Percentiles rank a stretch among this genome's conserved stretches.
Conservation (phyloP, 2,113 vertebrate genomes). For the Lucifuga dentata region DNA sequence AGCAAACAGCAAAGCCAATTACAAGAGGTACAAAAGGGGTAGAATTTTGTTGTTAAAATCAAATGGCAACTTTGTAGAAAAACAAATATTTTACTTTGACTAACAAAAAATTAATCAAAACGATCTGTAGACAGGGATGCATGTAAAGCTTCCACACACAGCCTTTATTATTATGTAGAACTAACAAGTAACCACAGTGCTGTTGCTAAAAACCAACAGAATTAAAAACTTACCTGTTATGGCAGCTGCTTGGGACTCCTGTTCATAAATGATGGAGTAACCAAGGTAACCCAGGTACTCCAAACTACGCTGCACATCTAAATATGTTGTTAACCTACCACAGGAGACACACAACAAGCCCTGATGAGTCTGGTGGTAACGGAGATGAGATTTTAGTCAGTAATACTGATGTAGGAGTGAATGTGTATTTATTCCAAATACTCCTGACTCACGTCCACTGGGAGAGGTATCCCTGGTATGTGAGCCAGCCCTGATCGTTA, state of each 20-base stretch:
- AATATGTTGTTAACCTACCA: constrained; percentile 93
- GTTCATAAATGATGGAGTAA: constrained; percentile 96
- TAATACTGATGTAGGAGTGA: too few species aligned
- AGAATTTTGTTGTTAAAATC: too few species aligned
- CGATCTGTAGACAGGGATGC: too few species aligned
- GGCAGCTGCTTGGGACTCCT: constrained; percentile 96
- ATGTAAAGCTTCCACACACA: too few species aligned
- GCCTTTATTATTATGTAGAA: too few species aligned
- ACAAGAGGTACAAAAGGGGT: too few species aligned
- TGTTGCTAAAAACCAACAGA: neutral
- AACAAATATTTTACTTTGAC: too few species aligned
- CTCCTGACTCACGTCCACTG: constrained; percentile 97
- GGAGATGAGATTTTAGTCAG: too few species aligned
- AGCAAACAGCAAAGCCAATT: too few species aligned
- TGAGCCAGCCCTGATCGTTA: constrained; percentile 97
- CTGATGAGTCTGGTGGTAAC: neutral
- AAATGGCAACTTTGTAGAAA: too few species aligned
- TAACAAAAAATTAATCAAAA: too few species aligned
- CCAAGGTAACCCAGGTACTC: constrained; percentile 97
- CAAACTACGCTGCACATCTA: constrained; percentile 96
- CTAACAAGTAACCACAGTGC: neutral
- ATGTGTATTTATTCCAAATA: constrained; percentile 6
- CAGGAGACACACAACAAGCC: constrained; percentile 12
- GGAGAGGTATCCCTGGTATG: constrained; percentile 98
- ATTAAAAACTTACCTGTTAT: constrained; percentile 86